Base-by-base conservation (phyloP, 1,140 invertebrate species). In the Sitophilus oryzae region DNA sequence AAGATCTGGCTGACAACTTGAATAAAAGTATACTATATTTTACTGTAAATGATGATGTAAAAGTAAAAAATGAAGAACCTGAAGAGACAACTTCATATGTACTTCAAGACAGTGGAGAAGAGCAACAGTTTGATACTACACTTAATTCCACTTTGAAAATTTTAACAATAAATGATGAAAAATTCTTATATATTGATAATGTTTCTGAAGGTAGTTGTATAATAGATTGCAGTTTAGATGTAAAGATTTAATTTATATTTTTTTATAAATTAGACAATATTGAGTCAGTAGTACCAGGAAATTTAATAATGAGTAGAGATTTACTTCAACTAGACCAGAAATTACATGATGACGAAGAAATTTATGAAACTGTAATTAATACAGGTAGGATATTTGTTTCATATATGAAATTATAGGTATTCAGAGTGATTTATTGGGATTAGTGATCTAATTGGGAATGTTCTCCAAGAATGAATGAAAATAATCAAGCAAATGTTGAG, bases 111-210 rank as follows among this genome's bases (percentile, higher is more conserved):
- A 35, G 36, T 35, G 18, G 14, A 23, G 18, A 37, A 22, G 30
- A 20, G 11, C 19, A 59, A 18, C 37, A 49, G 5, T 35, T 37
- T 19, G 38, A 41, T 42, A 46, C 40, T 20, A 44, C 55, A 10
- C 23, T 50, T 6, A 42, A 48, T 46, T 54, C 43, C n/a, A 54
- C 46, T 53, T 38, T 63, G 10, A 61, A 61, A 51, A 43, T 63
- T 35, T 53, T 63, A 14, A 59, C 49, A 23, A n/a, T 63, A 11
- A 58, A 54, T n/a, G 50, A 61, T 56, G 52, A 55, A 5, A 41
- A 50, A 16, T 56, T 59, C 14, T 61, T 59, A 47, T 50, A 49
- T 42, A 58, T 58, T 30, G 53, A 56, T 5, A 45, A 18, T 3
- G 43, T 36, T n/a, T n/a, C n/a, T 43, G 34, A 48, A 46, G 58